A percentile compares a stretch with the other conserved stretches of the same genome.
Conservation (phyloP, 2,113 vertebrate species). For the Scatophagus argus region DNA sequence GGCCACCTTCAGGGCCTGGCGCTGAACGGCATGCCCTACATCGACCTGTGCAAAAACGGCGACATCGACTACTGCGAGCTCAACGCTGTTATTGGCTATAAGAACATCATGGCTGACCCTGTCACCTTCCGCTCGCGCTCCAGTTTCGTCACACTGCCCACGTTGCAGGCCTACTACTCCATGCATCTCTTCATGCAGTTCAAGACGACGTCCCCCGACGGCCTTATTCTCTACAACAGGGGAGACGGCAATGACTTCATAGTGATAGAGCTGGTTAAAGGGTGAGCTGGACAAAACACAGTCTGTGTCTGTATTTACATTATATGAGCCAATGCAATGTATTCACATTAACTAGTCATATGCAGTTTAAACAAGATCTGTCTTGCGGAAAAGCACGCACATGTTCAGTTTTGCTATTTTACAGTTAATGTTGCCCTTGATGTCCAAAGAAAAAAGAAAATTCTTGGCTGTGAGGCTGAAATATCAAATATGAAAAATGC, state of each 20-base stretch:
- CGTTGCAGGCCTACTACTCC: constrained; percentile 97
- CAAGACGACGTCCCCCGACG: constrained; percentile 98
- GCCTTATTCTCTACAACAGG: constrained; percentile 96
- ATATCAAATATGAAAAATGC: constrained; percentile 46
- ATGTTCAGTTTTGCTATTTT: not conserved
- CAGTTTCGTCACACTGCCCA: constrained; percentile 95
- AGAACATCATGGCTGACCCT: constrained; percentile 98
- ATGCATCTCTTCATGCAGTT: constrained; percentile 99
- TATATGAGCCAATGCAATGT: not conserved
- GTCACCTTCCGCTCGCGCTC: constrained; percentile 99
- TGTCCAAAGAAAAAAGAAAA: constrained; percentile 10
- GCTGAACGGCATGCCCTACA: constrained; percentile 99
- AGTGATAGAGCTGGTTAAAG: constrained; percentile 98
- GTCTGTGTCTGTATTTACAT: constrained; percentile 18
- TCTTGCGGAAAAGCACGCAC: constrained; percentile 6
- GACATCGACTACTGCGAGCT: constrained; percentile 99
- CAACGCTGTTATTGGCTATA: constrained; percentile 98
- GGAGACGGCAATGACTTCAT: constrained; percentile 99
- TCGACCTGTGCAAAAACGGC: constrained; percentile 99
- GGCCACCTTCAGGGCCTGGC: constrained; percentile 97
- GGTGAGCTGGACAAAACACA: constrained; percentile 84
- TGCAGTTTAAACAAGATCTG: constrained; percentile 10
- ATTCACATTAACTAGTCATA: not conserved
- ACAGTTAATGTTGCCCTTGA: constrained; percentile 9
- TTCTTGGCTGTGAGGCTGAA: constrained; percentile 26